Conservation (phyloP, 2,888 invertebrate species). For the Acrobasis suavella region DNA sequence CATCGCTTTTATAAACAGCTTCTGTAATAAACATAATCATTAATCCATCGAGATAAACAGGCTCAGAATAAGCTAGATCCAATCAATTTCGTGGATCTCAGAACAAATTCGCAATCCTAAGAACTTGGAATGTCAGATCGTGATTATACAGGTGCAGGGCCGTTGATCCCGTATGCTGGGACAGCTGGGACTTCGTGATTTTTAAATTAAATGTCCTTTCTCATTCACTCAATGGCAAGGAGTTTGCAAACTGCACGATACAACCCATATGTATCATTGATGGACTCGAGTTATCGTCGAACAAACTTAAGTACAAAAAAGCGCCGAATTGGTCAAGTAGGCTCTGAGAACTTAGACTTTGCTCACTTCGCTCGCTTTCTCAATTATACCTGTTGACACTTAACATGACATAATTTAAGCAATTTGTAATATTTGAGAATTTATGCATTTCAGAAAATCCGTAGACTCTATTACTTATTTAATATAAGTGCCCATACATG, state of each 20-base stretch:
- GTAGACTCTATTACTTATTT: not conserved
- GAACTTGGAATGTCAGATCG: constrained; percentile 65
- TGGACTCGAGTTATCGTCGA: no score
- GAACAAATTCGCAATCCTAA: constrained; percentile 50
- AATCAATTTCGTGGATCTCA: constrained; percentile 54
- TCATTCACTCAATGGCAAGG: constrained; percentile 37
- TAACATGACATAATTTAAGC: no score
- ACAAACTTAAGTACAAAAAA: no score
- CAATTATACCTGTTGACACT: no score
- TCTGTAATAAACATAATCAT: constrained; percentile 12
- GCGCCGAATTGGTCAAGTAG: no score
- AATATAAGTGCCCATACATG: not conserved
- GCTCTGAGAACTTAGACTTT: no score
- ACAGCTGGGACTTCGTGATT: constrained; percentile 49
- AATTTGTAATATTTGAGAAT: not conserved
- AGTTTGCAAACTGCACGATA: no score
- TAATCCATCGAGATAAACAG: constrained; percentile 21
- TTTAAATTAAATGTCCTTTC: constrained; percentile 52
- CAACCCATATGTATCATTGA: no score
- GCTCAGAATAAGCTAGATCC: constrained; percentile 28
- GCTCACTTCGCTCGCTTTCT: no score
- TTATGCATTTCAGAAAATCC: not conserved
- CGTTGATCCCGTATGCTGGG: constrained; percentile 57
- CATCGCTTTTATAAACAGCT: constrained; percentile 5
- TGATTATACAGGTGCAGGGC: constrained; percentile 67